Conservation (phyloP, 2,888 invertebrate genomes). For the Dusona sp. region DNA sequence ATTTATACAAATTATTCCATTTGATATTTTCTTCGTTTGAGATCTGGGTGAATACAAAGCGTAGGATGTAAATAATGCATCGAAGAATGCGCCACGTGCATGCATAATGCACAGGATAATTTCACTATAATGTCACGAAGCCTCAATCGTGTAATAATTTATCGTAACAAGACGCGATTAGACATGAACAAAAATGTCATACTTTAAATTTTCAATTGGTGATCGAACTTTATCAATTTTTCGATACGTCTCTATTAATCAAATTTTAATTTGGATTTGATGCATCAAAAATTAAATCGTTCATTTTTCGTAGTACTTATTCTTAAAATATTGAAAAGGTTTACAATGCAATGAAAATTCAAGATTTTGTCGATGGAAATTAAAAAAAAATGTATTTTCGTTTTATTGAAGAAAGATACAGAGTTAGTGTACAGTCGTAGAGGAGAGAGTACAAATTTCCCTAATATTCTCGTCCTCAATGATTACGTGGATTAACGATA, state of each 20-base stretch:
- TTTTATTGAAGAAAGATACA: constrained; percentile 82
- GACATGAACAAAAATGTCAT: not conserved
- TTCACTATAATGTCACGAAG: constrained; percentile 21
- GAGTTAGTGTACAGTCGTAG: constrained; percentile 77
- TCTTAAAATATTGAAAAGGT: not conserved
- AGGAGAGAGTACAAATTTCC: constrained; percentile 66
- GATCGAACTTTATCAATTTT: not conserved
- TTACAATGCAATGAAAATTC: not conserved
- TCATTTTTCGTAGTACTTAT: not conserved
- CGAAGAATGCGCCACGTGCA: constrained; percentile 14
- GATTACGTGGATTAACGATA: constrained; percentile 61
- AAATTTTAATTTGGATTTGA: not conserved
- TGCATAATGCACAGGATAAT: constrained; percentile 5
- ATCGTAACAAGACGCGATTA: not conserved
- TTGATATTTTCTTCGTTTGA: not conserved
- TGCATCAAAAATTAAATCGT: not conserved
- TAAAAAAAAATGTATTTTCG: constrained; percentile 81
- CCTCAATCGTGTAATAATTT: constrained; percentile 10
- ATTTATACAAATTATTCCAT: not conserved
- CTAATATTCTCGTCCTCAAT: constrained; percentile 61
- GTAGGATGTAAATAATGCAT: constrained; percentile 23
- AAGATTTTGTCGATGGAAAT: constrained; percentile 74
- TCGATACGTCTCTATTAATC: not conserved
- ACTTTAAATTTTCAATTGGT: not conserved
- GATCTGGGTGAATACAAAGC: not conserved